Base-by-base conservation (phyloP, 2,797 vertebrate genomes). In the Nasua narica region DNA sequence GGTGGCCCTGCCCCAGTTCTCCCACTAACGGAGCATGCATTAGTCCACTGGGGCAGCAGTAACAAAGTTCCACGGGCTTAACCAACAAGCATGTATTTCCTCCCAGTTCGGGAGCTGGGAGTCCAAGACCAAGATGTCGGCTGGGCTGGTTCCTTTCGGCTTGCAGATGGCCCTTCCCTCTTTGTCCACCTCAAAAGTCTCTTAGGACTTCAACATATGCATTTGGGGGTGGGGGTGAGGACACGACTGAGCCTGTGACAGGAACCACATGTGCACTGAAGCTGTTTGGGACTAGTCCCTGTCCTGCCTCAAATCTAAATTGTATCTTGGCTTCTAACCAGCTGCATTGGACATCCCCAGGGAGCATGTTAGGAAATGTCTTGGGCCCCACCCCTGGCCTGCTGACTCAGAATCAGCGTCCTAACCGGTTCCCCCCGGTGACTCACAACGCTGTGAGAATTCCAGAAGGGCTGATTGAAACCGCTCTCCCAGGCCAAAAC, bases 301-400 rank as follows among this genome's bases (percentile, higher is more conserved):
- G 16, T 12, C 23, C 21, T 23, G 12, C 58, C 25, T n/a, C n/a
- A 54, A 27, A 16, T 40, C 76, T 72, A 54, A 86, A 48, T 3
- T 74, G 14, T 25, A 23, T 11, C 56, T 58, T 0, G 0, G 40
- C 35, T 88, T 88, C 50, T 29, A 35, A 79, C 4, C 27, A 5
- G 32, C 43, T 12, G 6, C 29, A 5, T 10, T 1, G 40, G 48
- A 1, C 21, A 32, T 25, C 1, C 16, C 32, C 48, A 1, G 58
- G 16, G 69, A 54, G 12, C 21, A 15, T n/a, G 43, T 50, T 37
- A 56, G 82, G 72, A 85, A 32, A 23, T 16, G 11, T 13, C 27
- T 2, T 21, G 29, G 72, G 46, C 74, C 56, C 12, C 54, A 40
- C 43, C 58, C 56, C 21, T 60, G 27, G 9, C 9, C n/a, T 12